These are phyloP conservation scores for Myocastor coypus DNA, from an alignment of 2,113 vertebrate genomes.

Conservation along the genomic window DNA sequence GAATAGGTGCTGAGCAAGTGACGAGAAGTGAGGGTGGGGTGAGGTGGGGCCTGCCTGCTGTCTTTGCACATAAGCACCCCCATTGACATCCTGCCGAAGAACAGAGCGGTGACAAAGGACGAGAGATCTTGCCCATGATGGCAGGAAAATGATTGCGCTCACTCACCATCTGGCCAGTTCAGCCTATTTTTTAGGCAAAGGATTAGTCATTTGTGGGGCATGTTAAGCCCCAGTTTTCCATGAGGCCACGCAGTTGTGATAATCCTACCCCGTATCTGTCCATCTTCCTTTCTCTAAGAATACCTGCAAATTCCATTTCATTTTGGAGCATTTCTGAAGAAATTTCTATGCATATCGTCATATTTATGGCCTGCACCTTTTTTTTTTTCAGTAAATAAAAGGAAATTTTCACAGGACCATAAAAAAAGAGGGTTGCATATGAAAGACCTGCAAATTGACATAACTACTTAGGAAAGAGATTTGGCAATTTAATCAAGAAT, in stretches of 20 bases:
- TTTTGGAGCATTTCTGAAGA: background rate
- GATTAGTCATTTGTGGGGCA: constrained; percentile 48
- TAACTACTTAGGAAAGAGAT: constrained; percentile 38
- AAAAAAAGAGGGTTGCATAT: background rate
- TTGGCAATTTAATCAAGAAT: constrained; percentile 35
- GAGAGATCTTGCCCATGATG: constrained; percentile 47
- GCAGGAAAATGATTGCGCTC: constrained; percentile 57
- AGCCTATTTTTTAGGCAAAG: constrained; percentile 58
- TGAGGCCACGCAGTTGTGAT: background rate
- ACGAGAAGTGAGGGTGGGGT: constrained; percentile 16
- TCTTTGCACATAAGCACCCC: constrained; percentile 10
- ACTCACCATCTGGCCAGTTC: constrained; percentile 62
- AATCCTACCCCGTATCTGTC: background rate
- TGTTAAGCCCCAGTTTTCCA: background rate
- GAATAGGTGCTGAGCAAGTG: constrained; percentile 35
- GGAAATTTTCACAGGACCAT: background rate
- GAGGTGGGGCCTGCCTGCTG: constrained; percentile 1
- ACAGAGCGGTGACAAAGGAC: constrained; percentile 53
- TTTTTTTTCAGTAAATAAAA: constrained; percentile 48
- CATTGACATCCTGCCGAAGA: constrained; percentile 42
- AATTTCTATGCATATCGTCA: background rate
- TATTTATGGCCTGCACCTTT: background rate
- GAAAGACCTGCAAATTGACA: background rate
- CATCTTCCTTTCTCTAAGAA: constrained; percentile 21
- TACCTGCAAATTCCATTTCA: constrained; percentile 13